Base-by-base conservation (phyloP, 2,888 invertebrate species). In the Epiblema foenella region DNA sequence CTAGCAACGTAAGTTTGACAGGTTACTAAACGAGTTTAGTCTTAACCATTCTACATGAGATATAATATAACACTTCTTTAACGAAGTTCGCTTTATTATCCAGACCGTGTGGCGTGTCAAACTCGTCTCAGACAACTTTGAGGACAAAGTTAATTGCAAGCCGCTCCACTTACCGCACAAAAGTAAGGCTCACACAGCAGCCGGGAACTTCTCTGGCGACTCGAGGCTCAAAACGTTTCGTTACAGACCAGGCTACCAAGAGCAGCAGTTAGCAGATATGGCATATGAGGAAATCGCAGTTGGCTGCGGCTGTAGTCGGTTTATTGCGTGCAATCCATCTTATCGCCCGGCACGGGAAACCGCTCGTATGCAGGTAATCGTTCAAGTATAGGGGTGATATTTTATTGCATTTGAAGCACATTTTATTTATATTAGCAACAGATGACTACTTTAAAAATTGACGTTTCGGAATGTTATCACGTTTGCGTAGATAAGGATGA, bases 261-360 rank as follows among this genome's bases (percentile, higher is more conserved):
- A 64, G 33, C 66, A 73, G 78, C 76, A 74, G 76, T 75, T 75
- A 75, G 74, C 77, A 76, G 76, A 78, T 62, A 71, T 77, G 76
- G 74, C 76, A 76, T 72, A 70, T 62, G 62, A 66, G 74, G 77
- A 77, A 78, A 82, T 75, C 78, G 76, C 75, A 77, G 78, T 75
- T 77, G 73, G 76, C 74, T 69, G 77, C 74, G 75, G 69, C 76
- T 75, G 73, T 76, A 79, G 75, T 76, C 75, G 77, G 81, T 80
- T 81, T 82, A 83, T 80, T 81, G 77, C 73, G 73, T 73, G 72
- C 75, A 60, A 77, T 81, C 79, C 78, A 77, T 81, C 79, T 82
- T 79, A 76, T 74, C 77, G 76, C 74, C 72, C 74, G 20, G 65
- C 58, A 20, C 58, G 51, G 60, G 51, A 49, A 71, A 66, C 54